Percentiles rank a stretch among this genome's conserved stretches.
Evolutionary conservation across 2,113 vertebrate genomes (phyloP).

Genomic region (Phalacrocorax carbo): DNA sequence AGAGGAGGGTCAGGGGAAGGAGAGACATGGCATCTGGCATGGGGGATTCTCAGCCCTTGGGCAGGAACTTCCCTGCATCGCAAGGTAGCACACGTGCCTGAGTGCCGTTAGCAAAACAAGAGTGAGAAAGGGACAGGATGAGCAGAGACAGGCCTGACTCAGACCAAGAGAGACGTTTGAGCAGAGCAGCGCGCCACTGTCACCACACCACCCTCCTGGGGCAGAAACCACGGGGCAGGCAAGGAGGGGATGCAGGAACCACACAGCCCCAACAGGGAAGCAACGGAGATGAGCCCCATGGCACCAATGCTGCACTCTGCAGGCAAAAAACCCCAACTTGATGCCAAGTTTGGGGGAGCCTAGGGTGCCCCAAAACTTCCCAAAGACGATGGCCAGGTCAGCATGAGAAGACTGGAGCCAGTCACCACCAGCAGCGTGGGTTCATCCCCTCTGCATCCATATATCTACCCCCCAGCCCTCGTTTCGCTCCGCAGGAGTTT

Average conservation of each 20-base stretch:
- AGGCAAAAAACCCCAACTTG: not conserved
- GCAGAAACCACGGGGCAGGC: not conserved
- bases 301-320: not conserved
- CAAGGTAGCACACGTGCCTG: rapidly evolving
- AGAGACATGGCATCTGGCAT: rapidly evolving
- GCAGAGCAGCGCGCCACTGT: not conserved
- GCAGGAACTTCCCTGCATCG: not conserved
- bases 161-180: slow-evolving; percentile 2
- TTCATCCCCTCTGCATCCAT: not conserved
- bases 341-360: not conserved
- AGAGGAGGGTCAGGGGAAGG: not conserved
- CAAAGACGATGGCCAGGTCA: not conserved
- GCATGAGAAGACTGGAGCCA: rapidly evolving
- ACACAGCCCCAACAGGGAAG: not conserved
- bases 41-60: not conserved
- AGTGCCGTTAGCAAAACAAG: not conserved
- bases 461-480: not conserved
- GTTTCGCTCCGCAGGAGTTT: not conserved
- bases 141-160: not conserved
- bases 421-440: rapidly evolving
- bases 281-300: not conserved
- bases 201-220: not conserved
- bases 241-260: not conserved
- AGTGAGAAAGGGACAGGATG: not conserved
- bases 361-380: not conserved